Evolutionary conservation across 2,888 invertebrate genomes (phyloP), one percentile per base, ranked within the genome.

Genomic region (Aspidiotus destructor): DNA sequence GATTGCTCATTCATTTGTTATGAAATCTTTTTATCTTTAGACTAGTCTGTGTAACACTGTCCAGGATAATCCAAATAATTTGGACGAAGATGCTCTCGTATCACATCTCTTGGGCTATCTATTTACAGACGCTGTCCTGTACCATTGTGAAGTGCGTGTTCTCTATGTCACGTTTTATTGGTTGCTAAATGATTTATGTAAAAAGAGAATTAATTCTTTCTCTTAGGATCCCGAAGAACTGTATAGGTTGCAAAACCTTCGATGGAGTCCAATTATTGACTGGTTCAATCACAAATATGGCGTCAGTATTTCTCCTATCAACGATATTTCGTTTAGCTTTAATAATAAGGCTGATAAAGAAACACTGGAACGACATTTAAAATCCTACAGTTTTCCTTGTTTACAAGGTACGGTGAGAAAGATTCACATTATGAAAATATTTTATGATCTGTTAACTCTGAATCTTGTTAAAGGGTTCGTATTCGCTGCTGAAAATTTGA

Each of bases 21-120:
- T 9, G 42, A 57, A 70, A 52, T 71, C 61, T 70, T 54, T 54
- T 69, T 64, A 70, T 63, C 79, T 80, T 72, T 79, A 89, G 86
- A 96, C 92, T 11, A 86, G 91, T 1, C 79, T 99, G 44, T 89
- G 92, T 75, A 95, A 92, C 75, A 95, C 94, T 28, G 86, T 88
- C 41, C 79, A 93, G 71, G 99, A 99, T 77, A 98, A 98, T 81
- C 97, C 97, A 8, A 87, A 88, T 73, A 85, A 86, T 73, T 80
- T 87, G 71, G 86, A 84, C 5, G 85, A 86, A 76, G 81, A 84
- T 73, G 88, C 89, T 75, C 84, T 94, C 75, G 85, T 87, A 1
- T 84, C 84, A 75, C 86, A 88, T 75, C 82, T 95, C 72, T 77
- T 92, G 1, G 89, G 90, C 73, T 92, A 85, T 76, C 79, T 91